These are phyloP conservation scores for Phania funesta DNA, from an alignment of 2,888 invertebrate species.

Conservation along the genomic window DNA sequence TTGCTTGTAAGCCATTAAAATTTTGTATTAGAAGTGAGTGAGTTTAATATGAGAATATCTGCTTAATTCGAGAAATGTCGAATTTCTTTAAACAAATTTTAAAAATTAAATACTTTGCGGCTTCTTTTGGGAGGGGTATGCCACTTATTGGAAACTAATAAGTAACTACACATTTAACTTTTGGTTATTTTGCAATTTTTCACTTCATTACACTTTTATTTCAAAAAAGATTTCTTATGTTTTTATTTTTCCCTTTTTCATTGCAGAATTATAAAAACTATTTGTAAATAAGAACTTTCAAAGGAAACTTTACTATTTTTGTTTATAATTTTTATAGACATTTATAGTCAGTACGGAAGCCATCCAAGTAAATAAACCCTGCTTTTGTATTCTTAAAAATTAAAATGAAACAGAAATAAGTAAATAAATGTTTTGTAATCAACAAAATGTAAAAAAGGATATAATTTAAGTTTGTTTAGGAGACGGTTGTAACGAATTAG, in stretches of 20 bases:
- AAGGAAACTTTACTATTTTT: neutral
- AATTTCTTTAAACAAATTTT: too few species aligned
- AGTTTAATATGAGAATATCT: too few species aligned
- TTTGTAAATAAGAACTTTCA: slow-evolving; percentile 51
- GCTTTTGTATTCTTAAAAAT: neutral
- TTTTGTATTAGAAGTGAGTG: too few species aligned
- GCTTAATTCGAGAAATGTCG: too few species aligned
- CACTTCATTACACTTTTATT: slow-evolving; percentile 77
- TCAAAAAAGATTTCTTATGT: slow-evolving; percentile 12
- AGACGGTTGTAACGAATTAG: neutral
- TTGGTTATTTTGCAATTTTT: slow-evolving; percentile 80
- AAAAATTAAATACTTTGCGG: too few species aligned
- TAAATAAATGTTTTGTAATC: slow-evolving; percentile 46
- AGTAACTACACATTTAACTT: slow-evolving; percentile 74
- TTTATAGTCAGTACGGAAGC: slow-evolving; percentile 11
- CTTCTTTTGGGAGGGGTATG: too few species aligned
- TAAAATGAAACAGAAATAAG: neutral
- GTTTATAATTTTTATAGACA: neutral
- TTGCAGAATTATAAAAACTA: slow-evolving; percentile 43
- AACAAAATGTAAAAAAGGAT: slow-evolving; percentile 13
- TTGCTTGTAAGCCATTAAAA: too few species aligned
- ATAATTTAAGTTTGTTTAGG: neutral
- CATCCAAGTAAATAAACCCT: neutral
- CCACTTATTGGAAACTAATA: too few species aligned
- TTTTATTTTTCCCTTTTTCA: slow-evolving; percentile 16